Evolutionary conservation across 2,888 invertebrate species (phyloP).

Genomic region (Himalopsyche anomala): DNA sequence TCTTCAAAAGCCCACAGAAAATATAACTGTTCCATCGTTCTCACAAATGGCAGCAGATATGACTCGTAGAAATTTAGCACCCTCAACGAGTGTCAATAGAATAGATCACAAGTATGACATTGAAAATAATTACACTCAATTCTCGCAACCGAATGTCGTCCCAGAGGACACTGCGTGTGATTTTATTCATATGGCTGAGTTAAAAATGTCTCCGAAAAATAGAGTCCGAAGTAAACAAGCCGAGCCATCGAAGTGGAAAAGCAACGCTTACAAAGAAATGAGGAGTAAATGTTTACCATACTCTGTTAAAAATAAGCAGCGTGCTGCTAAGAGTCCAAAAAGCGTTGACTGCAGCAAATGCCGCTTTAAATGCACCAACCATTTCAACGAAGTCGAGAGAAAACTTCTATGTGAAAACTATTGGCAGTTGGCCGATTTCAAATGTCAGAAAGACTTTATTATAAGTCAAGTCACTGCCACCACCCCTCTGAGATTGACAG

Average conservation of each 20-base stretch:
- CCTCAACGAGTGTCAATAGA: background rate
- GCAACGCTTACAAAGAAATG: background rate
- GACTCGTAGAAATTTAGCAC: background rate
- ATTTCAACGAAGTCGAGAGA: background rate
- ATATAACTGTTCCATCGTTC: background rate
- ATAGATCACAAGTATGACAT: background rate
- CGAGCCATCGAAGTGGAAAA: background rate
- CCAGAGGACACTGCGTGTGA: background rate
- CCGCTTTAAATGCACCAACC: background rate
- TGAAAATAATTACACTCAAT: background rate
- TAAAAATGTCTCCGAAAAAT: background rate
- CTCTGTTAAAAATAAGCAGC: background rate
- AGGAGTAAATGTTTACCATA: slow-evolving; percentile 12
- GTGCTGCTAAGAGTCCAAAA: background rate
- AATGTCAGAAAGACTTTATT: background rate
- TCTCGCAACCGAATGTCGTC: too few relatives aligned
- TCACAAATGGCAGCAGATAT: background rate
- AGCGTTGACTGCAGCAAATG: background rate
- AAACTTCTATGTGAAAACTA: background rate
- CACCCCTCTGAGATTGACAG: background rate
- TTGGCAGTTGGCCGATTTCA: background rate
- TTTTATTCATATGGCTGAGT: background rate
- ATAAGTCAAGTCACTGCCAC: background rate
- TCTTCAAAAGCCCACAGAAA: background rate
- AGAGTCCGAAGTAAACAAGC: background rate